Evolutionary conservation across 2,888 invertebrate genomes (phyloP).

Genomic region (Drosophila niveifrons): DNA sequence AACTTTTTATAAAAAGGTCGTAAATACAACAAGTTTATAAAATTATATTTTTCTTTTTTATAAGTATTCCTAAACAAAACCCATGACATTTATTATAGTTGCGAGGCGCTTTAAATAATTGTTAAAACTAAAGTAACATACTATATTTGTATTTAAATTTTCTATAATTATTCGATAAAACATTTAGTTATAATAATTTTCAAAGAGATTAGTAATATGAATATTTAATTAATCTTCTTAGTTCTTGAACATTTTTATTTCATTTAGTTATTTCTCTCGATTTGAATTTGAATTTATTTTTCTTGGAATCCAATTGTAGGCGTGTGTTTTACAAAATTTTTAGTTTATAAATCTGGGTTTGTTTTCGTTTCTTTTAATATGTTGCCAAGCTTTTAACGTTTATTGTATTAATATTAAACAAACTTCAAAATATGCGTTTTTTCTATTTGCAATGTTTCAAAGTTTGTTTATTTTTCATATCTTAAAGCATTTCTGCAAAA

Average conservation of each 20-base stretch:
- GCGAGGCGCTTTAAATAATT: constrained; percentile 47
- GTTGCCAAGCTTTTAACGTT: constrained; percentile 75
- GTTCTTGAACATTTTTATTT: constrained; percentile 27
- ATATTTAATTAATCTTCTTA: constrained; percentile 16
- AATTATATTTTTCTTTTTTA: constrained; percentile 46
- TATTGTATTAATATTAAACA: constrained; percentile 60
- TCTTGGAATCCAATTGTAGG: constrained; percentile 43
- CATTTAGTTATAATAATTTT: constrained; percentile 5
- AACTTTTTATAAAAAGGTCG: constrained; percentile 43
- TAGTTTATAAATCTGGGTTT: constrained; percentile 12
- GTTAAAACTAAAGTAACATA: constrained; percentile 39
- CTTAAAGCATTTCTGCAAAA: constrained; percentile 60
- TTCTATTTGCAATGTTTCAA: constrained; percentile 69
- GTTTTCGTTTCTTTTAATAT: constrained; percentile 36
- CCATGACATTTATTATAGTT: constrained; percentile 48
- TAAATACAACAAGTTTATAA: constrained; percentile 19
- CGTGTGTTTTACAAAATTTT: constrained; percentile 29
- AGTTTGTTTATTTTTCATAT: constrained; percentile 49
- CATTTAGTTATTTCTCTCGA: constrained; percentile 10
- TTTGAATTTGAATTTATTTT: constrained; percentile 20
- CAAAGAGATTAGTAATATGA: constrained; percentile 14
- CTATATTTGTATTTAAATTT: constrained; percentile 32
- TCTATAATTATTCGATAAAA: constrained; percentile 5
- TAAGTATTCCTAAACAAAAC: constrained; percentile 42
- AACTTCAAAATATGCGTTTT: constrained; percentile 64